Base-by-base conservation (phyloP, 2,888 invertebrate genomes). In the Diaprepes abbreviatus region DNA sequence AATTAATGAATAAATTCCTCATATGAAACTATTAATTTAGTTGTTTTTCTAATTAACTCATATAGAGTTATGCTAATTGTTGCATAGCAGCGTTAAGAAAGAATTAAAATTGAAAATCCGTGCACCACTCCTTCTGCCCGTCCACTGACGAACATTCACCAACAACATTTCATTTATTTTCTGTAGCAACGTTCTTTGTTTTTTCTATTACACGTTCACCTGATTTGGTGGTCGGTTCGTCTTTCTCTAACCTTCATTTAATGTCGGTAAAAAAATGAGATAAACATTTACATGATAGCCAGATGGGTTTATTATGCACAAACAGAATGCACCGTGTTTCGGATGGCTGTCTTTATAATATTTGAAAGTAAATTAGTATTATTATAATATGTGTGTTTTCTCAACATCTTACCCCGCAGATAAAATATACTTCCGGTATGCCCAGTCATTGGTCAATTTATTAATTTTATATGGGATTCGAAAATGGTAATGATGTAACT, bases 281-380 rank as follows among this genome's bases (percentile, higher is more conserved):
- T n/a, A n/a, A n/a, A n/a, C n/a, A n/a, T n/a, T n/a, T n/a, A n/a
- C n/a, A n/a, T n/a, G n/a, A n/a, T n/a, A n/a, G n/a, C n/a, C n/a
- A n/a, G n/a, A n/a, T n/a, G n/a, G n/a, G n/a, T n/a, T n/a, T n/a
- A n/a, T n/a, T n/a, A n/a, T n/a, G n/a, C n/a, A n/a, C n/a, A 24
- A 24, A 24, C n/a, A 24, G 24, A 24, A 5, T 24, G 16, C 31
- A 38, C 14, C n/a, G n/a, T 35, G 54, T 36, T 21, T 16, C 54
- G 54, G 54, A 54, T 54, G 36, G 21, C 17, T 54, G 54, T 54
- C 36, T 54, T 17, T 35, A 16, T 35, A 36, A 35, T 21, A 54
- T 54, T 54, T 54, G 54, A 54, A 54, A 54, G 54, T 35, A 54
- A 45, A 21, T 19, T 1, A n/a, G n/a, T 35, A n/a, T n/a, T n/a